Conservation (phyloP, 2,888 invertebrate genomes). For the Microplitis manilae region DNA sequence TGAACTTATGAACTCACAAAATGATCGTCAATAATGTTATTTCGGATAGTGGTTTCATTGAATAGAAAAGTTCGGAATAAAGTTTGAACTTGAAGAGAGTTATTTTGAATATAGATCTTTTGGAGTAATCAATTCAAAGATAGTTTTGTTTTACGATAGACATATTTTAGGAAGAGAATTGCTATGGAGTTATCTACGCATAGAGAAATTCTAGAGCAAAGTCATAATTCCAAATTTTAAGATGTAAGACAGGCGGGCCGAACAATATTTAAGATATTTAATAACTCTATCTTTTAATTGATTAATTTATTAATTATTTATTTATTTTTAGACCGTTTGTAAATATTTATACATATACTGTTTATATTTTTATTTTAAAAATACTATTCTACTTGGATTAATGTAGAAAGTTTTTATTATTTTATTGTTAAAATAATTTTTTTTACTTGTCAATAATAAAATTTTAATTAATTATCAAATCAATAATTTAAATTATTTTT, state of each 20-base stretch:
- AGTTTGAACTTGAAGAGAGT: too few species aligned
- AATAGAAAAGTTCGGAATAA: too few species aligned
- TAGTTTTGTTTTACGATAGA: too few species aligned
- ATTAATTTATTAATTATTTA: not conserved
- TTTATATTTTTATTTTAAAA: constrained; percentile 10
- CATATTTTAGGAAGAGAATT: too few species aligned
- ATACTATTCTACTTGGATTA: constrained; percentile 5
- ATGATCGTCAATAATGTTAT: too few species aligned
- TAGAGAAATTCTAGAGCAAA: too few species aligned
- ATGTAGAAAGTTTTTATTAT: not conserved
- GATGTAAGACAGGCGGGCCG: not conserved
- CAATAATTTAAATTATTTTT: not conserved
- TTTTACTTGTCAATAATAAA: not conserved
- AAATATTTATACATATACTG: constrained; percentile 2
- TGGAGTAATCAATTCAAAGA: too few species aligned
- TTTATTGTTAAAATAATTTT: not conserved
- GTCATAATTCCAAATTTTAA: not conserved
- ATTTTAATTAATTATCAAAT: not conserved
- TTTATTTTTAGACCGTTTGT: constrained; percentile 12
- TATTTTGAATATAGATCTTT: too few species aligned
- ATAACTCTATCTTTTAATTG: constrained; percentile 3
- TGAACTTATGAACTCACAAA: too few species aligned
- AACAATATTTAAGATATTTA: not conserved
- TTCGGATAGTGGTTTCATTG: too few species aligned
- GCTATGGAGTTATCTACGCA: too few species aligned